Evolutionary conservation across 92 coral and sea anemone species (phyloP), one percentile per base, ranked within the genome.

Genomic region (Meandrina meandrites): DNA sequence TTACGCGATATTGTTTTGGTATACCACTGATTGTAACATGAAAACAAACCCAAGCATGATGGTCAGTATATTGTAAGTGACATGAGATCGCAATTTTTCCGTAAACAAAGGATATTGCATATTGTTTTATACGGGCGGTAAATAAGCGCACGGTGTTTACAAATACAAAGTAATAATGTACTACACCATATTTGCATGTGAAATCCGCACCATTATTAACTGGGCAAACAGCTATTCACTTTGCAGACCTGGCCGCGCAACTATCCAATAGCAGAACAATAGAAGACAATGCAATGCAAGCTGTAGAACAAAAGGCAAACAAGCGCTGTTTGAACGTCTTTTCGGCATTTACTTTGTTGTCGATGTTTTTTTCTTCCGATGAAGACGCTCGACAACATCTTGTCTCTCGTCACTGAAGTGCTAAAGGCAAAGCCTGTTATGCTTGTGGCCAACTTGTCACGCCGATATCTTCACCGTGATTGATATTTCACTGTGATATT

Each of bases 211-310:
- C 57, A 75, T 83, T 83, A 50, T 83, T 35, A 34, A 28, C 53
- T n/a, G 19, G 42, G 86, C 70, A 83, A 83, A 72, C 75, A 81
- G 27, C 76, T 83, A 30, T 70, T 48, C 48, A 83, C 64, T 67
- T 18, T 50, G 34, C 36, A 42, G 51, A 77, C 80, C 70, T 51
- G 70, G 66, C 51, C 67, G 51, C 53, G 22, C 79, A 34, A 34
- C 87, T 54, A 58, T 84, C 87, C 87, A 84, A 73, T 84, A 74
- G 74, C 57, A 36, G 42, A 56, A 84, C 87, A 84, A 74, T 54
- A 32, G 56, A 18, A 54, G 36, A 75, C 71, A 74, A 37, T 53
- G 60, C 54, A 34, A n/a, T 31, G 80, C 56, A 75, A 84, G 80
- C 71, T 42, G 3, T 27, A 28, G 17, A 53, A 84, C 87, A 75